phyloP scores from a whole-genome alignment of 1,140 invertebrate genomes.

The Scaptomyza pallida region DNA sequence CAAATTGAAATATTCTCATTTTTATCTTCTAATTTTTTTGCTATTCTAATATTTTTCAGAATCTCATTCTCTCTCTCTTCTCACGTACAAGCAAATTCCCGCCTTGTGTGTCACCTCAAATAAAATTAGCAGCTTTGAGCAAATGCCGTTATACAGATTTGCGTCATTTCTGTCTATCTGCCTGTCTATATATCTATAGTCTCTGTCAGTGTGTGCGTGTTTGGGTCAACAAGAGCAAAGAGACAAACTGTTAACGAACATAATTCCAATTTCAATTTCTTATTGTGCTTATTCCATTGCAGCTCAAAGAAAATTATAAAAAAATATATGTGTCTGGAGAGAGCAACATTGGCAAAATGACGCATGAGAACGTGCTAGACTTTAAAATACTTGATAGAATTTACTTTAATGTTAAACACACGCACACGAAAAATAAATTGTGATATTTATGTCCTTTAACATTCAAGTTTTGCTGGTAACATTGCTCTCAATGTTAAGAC shows the following conservation, averaged over 20 bases:
- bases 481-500: neutral
- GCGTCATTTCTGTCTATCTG: slow-evolving; percentile 65
- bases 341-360: slow-evolving; percentile 8
- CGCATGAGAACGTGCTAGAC: slow-evolving; percentile 9
- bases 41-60: slow-evolving; percentile 67
- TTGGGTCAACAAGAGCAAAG: slow-evolving; percentile 19
- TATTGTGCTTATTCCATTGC: slow-evolving; percentile 19
- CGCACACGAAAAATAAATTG: neutral
- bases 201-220: slow-evolving; percentile 1
- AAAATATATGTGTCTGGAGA: slow-evolving; percentile 4
- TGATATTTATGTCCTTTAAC: neutral
- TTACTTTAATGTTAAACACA: neutral
- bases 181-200: slow-evolving; percentile 6
- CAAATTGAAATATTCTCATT: slow-evolving; percentile 72
- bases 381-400: slow-evolving; percentile 1
- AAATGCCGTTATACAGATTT: slow-evolving; percentile 75
- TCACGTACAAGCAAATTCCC: slow-evolving; percentile 54
- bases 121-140: slow-evolving; percentile 79
- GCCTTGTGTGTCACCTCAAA: slow-evolving; percentile 79
- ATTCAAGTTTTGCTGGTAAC: neutral
- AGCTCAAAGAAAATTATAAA: slow-evolving; percentile 27
- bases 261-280: slow-evolving; percentile 31
- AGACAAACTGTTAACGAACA: slow-evolving; percentile 43
- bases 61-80: slow-evolving; percentile 17
- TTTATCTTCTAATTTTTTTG: slow-evolving; percentile 10